phyloP scores from a whole-genome alignment of 2,888 invertebrate species.

The Mythimna ferrago region DNA sequence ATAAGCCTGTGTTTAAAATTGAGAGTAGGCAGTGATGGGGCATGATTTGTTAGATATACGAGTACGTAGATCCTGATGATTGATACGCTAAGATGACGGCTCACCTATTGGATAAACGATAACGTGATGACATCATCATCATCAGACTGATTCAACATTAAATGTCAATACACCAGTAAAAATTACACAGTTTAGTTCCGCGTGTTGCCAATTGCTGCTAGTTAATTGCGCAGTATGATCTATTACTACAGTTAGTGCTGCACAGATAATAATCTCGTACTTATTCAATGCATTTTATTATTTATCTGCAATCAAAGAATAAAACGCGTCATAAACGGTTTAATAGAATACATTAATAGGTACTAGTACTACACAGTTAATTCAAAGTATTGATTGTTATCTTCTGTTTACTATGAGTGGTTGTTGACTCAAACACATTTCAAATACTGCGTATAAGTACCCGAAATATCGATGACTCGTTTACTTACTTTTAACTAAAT shows the following conservation, averaged over 20 bases:
- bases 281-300: conserved; percentile 64
- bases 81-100: conserved; percentile 55
- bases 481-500: conserved; percentile 17
- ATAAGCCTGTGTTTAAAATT: not conserved
- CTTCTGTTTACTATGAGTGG: conserved; percentile 51
- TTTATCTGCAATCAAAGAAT: conserved; percentile 66
- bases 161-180: conserved; percentile 74
- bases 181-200: conserved; percentile 71
- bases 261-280: conserved; percentile 63
- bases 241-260: conserved; percentile 62
- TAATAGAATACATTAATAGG: conserved; percentile 54
- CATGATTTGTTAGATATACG: conserved; percentile 12
- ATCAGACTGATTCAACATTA: conserved; percentile 72
- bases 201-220: conserved; percentile 68
- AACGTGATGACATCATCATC: conserved; percentile 72
- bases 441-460: conserved; percentile 19
- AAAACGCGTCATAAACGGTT: conserved; percentile 58
- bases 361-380: conserved; percentile 41
- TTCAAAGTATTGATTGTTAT: conserved; percentile 58
- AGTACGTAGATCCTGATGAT: conserved; percentile 31
- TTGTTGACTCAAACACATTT: conserved; percentile 54
- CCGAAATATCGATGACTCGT: conserved; percentile 49
- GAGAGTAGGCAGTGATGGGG: conserved; percentile 6
- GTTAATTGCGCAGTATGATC: conserved; percentile 61
- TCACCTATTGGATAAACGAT: conserved; percentile 71